Evolutionary conservation across 2,888 invertebrate genomes (phyloP).

Genomic region (Pollenia angustigena): DNA sequence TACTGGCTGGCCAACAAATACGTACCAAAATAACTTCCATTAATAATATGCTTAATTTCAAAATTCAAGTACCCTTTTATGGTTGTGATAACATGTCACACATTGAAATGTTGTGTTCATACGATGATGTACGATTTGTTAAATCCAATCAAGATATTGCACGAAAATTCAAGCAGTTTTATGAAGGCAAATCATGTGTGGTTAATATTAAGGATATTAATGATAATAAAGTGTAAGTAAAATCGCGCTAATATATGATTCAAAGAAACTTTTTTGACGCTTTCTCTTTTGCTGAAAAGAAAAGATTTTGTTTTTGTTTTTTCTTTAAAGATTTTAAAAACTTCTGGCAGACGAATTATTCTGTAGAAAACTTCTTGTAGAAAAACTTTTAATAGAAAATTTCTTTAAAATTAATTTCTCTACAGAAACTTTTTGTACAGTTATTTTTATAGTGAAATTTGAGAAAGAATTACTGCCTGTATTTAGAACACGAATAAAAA

Average conservation of each 20-base stretch:
- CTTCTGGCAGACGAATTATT: too few species aligned
- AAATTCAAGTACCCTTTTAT: conserved; percentile 80
- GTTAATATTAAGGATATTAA: conserved; percentile 82
- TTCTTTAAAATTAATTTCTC: too few species aligned
- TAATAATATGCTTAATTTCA: conserved; percentile 82
- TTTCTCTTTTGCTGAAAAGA: too few species aligned
- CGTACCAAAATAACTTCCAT: conserved; percentile 81
- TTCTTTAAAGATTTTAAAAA: too few species aligned
- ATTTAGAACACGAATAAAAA: too few species aligned
- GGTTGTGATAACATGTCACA: conserved; percentile 78
- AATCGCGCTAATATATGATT: background rate
- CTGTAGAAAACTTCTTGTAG: too few species aligned
- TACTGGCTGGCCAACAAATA: conserved; percentile 82
- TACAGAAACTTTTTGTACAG: too few species aligned
- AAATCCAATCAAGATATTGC: conserved; percentile 82
- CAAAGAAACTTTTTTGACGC: too few species aligned
- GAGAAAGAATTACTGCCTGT: too few species aligned
- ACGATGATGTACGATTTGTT: conserved; percentile 82
- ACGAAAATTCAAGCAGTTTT: conserved; percentile 85
- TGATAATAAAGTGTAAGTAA: conserved; percentile 83
- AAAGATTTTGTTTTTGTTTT: too few species aligned
- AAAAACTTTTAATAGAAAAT: too few species aligned
- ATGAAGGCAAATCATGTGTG: conserved; percentile 83
- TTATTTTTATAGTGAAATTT: too few species aligned
- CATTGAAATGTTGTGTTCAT: conserved; percentile 82